Evolutionary conservation across 2,797 vertebrate species (phyloP).

Genomic region (Danio jaintianensis): DNA sequence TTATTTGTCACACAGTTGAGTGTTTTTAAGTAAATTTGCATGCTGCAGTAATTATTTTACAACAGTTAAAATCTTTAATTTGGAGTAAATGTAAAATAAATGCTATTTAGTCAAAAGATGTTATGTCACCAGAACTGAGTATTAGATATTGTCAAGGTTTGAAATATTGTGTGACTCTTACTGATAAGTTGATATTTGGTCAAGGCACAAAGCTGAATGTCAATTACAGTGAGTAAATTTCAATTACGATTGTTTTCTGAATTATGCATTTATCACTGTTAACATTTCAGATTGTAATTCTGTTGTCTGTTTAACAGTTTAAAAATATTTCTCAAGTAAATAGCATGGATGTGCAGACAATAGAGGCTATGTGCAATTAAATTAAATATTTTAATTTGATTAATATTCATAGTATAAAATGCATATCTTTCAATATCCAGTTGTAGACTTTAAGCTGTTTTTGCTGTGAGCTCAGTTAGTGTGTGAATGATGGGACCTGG

Average conservation of each 20-base stretch:
- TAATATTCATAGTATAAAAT: not conserved
- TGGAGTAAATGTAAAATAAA: not conserved
- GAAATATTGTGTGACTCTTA: conserved; percentile 45
- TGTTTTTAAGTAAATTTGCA: not conserved
- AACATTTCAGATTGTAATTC: not conserved
- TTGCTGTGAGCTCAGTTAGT: conserved; percentile 12
- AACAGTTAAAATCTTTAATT: too few species aligned
- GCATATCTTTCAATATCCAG: not conserved
- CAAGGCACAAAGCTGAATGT: conserved; percentile 45
- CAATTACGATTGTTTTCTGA: not conserved
- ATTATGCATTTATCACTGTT: not conserved
- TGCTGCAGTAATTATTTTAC: too few species aligned
- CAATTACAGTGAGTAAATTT: conserved; percentile 32
- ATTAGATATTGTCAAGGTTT: conserved; percentile 27
- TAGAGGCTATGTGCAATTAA: not conserved
- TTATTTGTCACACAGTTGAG: not conserved
- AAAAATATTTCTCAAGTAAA: not conserved
- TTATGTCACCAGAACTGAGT: not conserved
- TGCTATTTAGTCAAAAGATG: not conserved
- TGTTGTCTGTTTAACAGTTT: not conserved
- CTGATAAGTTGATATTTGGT: conserved; percentile 44
- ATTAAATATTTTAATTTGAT: not conserved
- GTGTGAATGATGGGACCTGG: conserved; percentile 27
- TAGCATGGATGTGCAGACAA: not conserved
- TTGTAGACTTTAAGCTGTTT: not conserved